These are phyloP conservation scores for Dione juno DNA, from an alignment of 2,888 invertebrate species.

Conservation along the genomic window DNA sequence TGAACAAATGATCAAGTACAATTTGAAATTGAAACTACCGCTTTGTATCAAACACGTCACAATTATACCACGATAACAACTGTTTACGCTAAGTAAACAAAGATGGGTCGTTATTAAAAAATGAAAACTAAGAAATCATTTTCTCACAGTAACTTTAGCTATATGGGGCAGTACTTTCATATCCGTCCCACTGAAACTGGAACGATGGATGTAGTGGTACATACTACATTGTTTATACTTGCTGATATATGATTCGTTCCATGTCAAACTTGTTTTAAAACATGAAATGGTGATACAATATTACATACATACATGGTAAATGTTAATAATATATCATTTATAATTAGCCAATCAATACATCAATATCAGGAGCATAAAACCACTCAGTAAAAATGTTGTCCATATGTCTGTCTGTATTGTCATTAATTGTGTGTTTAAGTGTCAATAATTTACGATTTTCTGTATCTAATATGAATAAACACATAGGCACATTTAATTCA, in stretches of 20 bases:
- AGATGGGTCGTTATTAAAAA: neutral
- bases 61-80: no score
- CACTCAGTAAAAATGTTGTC: no score
- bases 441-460: no score
- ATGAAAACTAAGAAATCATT: constrained; percentile 4
- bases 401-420: no score
- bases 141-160: constrained; percentile 28
- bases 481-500: no score
- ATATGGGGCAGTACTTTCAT: constrained; percentile 41
- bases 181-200: constrained; percentile 34
- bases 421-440: no score
- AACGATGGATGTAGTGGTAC: constrained; percentile 43
- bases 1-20: no score
- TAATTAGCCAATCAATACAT: no score
- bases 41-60: no score
- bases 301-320: neutral
- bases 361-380: no score
- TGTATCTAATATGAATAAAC: no score
- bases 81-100: neutral
- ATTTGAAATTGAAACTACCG: no score
- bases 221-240: constrained; percentile 41
- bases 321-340: neutral
- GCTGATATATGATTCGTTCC: constrained; percentile 38
- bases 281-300: neutral
- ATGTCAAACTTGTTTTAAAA: constrained; percentile 43